Percentiles rank a stretch among this genome's conserved stretches.
Evolutionary conservation across 2,888 invertebrate species (phyloP).

Genomic region (Pandemis corylana): DNA sequence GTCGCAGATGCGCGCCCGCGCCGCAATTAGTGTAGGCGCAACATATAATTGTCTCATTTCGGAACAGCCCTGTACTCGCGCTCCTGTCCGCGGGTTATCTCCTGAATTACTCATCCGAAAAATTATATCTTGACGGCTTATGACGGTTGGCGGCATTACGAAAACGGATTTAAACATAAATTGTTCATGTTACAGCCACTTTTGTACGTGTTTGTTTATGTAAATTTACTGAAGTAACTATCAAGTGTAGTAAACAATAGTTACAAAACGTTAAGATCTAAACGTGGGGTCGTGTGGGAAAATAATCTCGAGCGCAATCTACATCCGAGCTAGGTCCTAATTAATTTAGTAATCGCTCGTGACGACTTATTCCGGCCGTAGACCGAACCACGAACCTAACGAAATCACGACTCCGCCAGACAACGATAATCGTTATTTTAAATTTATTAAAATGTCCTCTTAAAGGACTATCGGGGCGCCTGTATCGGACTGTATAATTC

Average conservation of each 20-base stretch:
- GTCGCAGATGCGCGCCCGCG: slow-evolving; percentile 75
- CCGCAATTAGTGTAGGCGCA: slow-evolving; percentile 74
- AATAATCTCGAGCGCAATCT: slow-evolving; percentile 81
- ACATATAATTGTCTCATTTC: slow-evolving; percentile 78
- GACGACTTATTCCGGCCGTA: slow-evolving; percentile 83
- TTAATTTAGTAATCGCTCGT: slow-evolving; percentile 85
- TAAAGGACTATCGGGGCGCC: slow-evolving; percentile 81
- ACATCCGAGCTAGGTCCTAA: slow-evolving; percentile 82
- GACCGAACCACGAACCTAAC: slow-evolving; percentile 81
- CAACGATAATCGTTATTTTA: slow-evolving; percentile 85
- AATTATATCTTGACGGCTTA: slow-evolving; percentile 28
- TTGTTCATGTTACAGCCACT: not conserved
- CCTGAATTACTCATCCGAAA: slow-evolving; percentile 22
- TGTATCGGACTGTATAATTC: slow-evolving; percentile 84
- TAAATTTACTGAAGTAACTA: slow-evolving; percentile 31
- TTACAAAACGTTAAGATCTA: slow-evolving; percentile 75
- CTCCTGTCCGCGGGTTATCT: slow-evolving; percentile 39
- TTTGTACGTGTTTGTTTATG: slow-evolving; percentile 10
- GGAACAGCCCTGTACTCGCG: slow-evolving; percentile 48
- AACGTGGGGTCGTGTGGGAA: slow-evolving; percentile 81
- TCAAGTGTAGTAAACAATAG: slow-evolving; percentile 64
- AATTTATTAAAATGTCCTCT: slow-evolving; percentile 85
- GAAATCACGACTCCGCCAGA: slow-evolving; percentile 83
- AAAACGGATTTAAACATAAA: not conserved
- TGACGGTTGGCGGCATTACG: slow-evolving; percentile 11